Base-by-base conservation (phyloP, 2,797 vertebrate genomes). In the Decapterus maruadsi region DNA sequence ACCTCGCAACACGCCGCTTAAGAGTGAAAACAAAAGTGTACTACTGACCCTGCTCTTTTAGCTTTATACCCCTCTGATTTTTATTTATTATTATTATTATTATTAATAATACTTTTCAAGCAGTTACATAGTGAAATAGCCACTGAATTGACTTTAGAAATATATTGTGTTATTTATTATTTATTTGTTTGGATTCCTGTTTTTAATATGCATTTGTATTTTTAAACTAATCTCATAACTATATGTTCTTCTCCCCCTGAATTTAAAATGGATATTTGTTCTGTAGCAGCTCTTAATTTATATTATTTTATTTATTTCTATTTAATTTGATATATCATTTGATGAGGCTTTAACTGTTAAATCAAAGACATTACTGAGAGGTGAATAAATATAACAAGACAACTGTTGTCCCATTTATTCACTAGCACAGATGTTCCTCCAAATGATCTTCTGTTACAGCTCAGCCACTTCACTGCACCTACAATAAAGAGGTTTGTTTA, bases 371-470 rank as follows among this genome's bases (percentile, higher is more conserved):
- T 75, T 80, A 83, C 66, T 69, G 75, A 91, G 68, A 85, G 72
- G 90, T 91, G 68, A 94, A 94, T 92, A 93, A 94, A 94, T 67
- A 86, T 84, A 86, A 71, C 55, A 73, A 74, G 65, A 87, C 48
- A 80, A 20, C 45, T 53, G 57, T 57, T 77, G 80, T 63, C 73
- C 45, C 54, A 61, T n/a, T 88, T 71, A 64, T 74, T 86, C 64
- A 57, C 20, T 73, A 51, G 4, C 26, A 85, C 81, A 40, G 48
- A 42, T 34, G 3, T 46, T 46, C 8, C 56, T 73, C 40, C 22
- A 10, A 81, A 75, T 3, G 9, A 53, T 54, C 22, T 56, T 77
- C 46, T 64, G 58, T 62, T 63, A 57, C 57, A 82, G 67, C 17
- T 83, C 72, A 68, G 10, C 48, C 3, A 42, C 64, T 72, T 70